Evolutionary conservation across 2,888 invertebrate species (phyloP).

Genomic region (Euplexia lucipara): DNA sequence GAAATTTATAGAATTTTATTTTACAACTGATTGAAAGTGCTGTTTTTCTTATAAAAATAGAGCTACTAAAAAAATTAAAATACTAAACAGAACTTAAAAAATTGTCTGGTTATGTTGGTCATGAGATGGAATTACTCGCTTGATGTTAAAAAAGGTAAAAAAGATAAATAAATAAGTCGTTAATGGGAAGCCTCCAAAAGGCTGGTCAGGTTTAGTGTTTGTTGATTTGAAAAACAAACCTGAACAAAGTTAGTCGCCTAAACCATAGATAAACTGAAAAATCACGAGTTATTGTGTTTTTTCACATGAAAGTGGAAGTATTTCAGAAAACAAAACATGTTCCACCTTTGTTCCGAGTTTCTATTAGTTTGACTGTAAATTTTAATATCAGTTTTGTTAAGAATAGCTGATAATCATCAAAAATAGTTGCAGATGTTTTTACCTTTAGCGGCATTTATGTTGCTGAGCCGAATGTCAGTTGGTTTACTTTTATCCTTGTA

Average conservation of each 20-base stretch:
- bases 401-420: slow-evolving; percentile 24
- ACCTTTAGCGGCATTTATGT: slow-evolving; percentile 99
- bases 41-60: too few species aligned
- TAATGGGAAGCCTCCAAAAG: too few species aligned
- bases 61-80: too few species aligned
- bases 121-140: too few species aligned
- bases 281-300: slow-evolving; percentile 35
- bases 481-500: slow-evolving; percentile 99
- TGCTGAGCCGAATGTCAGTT: slow-evolving; percentile 97
- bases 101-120: too few species aligned
- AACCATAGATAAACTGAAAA: slow-evolving; percentile 23
- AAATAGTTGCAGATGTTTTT: slow-evolving; percentile 76
- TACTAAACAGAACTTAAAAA: too few species aligned
- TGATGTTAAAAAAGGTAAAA: too few species aligned
- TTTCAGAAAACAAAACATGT: not conserved
- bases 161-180: too few species aligned
- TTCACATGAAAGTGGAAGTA: not conserved
- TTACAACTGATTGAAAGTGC: too few species aligned
- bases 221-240: not conserved
- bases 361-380: not conserved
- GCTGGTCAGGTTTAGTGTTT: too few species aligned
- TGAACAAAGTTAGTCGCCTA: not conserved
- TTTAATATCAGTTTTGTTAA: slow-evolving; percentile 3
- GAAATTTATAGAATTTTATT: too few species aligned
- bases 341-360: not conserved